A percentile compares a stretch with the other conserved stretches of the same genome.
Evolutionary conservation across 2,888 invertebrate species (phyloP).

Genomic region (Thymelicus lineola): DNA sequence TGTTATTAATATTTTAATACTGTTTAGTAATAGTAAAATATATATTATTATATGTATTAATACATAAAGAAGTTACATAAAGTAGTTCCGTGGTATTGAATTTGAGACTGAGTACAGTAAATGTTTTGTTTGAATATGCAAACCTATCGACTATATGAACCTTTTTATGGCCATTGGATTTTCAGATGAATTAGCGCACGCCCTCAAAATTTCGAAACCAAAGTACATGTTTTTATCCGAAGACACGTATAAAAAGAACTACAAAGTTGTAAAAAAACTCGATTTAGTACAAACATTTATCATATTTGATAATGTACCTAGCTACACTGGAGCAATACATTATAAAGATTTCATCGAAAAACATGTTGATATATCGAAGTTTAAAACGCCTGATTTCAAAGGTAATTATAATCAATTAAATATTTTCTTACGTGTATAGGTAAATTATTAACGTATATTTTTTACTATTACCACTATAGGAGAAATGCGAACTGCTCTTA

Average conservation of each 20-base stretch:
- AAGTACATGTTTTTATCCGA: constrained; percentile 64
- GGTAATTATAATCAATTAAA: constrained; percentile 50
- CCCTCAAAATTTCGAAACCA: constrained; percentile 63
- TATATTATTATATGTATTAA: no score
- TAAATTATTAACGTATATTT: no score
- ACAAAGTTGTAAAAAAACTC: constrained; percentile 49
- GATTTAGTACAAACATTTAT: constrained; percentile 52
- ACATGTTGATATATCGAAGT: constrained; percentile 49
- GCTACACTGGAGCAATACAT: constrained; percentile 44
- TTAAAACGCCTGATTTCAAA: constrained; percentile 50
- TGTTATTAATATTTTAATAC: no score
- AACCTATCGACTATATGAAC: no score
- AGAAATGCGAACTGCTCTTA: constrained; percentile 51
- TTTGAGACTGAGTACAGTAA: no score
- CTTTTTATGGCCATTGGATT: constrained; percentile 34
- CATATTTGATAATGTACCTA: constrained; percentile 51
- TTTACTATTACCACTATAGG: constrained; percentile 4
- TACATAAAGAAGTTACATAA: no score
- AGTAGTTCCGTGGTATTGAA: no score
- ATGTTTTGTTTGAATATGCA: no score
- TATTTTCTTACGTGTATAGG: not conserved
- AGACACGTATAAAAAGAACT: constrained; percentile 53
- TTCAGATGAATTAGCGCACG: constrained; percentile 66
- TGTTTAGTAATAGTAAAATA: no score
- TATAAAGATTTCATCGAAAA: constrained; percentile 52